Evolutionary conservation across 2,797 vertebrate genomes (phyloP).

Genomic region (Rallus crepitans): DNA sequence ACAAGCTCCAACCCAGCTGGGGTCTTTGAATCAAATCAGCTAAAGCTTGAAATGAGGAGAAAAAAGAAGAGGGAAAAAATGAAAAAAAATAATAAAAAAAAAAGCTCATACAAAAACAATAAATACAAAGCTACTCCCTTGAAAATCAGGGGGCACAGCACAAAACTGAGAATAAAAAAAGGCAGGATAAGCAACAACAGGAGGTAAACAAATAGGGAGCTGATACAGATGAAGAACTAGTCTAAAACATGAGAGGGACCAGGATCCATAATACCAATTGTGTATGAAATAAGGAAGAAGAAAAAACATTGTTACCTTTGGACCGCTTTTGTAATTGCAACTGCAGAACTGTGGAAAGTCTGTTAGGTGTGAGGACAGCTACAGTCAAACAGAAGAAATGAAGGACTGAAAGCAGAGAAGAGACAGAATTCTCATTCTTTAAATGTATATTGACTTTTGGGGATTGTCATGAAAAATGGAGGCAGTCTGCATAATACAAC

Average conservation of each 20-base stretch:
- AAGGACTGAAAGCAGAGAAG: not conserved
- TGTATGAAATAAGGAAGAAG: not conserved
- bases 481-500: not conserved
- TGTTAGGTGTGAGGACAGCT: not conserved
- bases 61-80: not conserved
- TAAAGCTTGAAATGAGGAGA: not conserved
- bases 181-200: not conserved
- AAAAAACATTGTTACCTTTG: not conserved
- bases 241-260: not conserved
- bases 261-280: not conserved
- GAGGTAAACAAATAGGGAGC: not conserved
- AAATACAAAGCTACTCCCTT: not conserved
- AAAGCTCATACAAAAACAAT: not conserved
- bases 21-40: not conserved
- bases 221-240: not conserved
- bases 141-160: not conserved
- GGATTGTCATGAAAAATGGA: not conserved
- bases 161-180: not conserved
- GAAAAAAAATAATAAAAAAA: not conserved
- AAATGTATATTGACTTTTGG: not conserved
- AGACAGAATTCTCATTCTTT: not conserved
- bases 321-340: not conserved
- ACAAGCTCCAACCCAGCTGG: not conserved
- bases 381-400: not conserved
- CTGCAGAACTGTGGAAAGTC: not conserved